Base-by-base conservation (phyloP, 2,888 invertebrate species). In the Euspilapteryx auroguttella region DNA sequence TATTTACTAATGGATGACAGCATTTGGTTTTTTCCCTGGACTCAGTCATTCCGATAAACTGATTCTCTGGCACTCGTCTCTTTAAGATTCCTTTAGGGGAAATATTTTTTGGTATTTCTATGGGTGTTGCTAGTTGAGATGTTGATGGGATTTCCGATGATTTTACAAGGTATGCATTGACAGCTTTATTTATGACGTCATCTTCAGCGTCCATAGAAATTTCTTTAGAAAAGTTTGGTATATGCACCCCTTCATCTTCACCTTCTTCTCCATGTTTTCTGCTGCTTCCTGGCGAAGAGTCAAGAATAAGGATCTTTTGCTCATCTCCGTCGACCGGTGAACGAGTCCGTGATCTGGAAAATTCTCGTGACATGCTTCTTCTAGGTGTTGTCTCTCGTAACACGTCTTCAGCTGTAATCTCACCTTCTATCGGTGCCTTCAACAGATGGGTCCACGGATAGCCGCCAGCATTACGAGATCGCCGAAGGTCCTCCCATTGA, bases 401-500 rank as follows among this genome's bases (percentile, higher is more conserved):
- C 39, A 80, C 49, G 55, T 79, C 57, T 55, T 73, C 76, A 14
- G 75, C 75, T 27, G 76, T 75, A 34, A 77, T 61, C 47, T 68
- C 65, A 29, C 68, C 71, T 42, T 63, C 59, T 12, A 83, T 55
- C 1, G 83, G 82, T 13, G 73, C 79, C 54, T 88, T 88, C 44
- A 85, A 77, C 14, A 89, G 62, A 57, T 88, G 82, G 9, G 89
- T 89, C 87, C 89, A 89, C 40, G 89, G 89, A 50, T 89, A 89
- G 25, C 83, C 83, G 36, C 89, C 89, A 50, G 80, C 78, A 44
- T 80, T 78, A 59, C 83, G 82, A 41, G 83, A 79, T 52, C 86
- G 77, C 44, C 81, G 69, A 23, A 89, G 65, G 59, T 89, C 89
- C 65, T 89, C 89, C 89, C 89, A 89, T 71, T 82, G 80, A 61